Conservation (phyloP, 2,888 invertebrate genomes). For the Catotricha subobsoleta region DNA sequence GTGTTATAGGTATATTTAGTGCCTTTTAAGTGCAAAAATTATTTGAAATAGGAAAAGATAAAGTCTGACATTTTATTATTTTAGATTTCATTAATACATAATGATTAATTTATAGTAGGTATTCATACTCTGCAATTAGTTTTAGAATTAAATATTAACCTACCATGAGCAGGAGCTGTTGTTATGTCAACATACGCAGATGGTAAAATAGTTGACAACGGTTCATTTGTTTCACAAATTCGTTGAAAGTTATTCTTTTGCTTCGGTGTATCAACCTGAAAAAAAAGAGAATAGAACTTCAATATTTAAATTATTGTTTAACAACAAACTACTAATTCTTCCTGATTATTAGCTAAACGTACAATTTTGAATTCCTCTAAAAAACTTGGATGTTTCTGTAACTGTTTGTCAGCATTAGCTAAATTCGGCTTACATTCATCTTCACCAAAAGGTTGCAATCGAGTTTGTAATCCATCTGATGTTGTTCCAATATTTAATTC, state of each 20-base stretch:
- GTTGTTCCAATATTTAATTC: slow-evolving; percentile 20
- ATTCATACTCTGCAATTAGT: neutral
- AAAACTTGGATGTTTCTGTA: slow-evolving; percentile 48
- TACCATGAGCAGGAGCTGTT: slow-evolving; percentile 14
- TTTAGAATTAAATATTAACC: neutral
- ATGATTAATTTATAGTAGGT: no score
- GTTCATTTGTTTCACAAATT: slow-evolving; percentile 12
- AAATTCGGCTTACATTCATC: slow-evolving; percentile 18
- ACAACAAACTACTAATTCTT: neutral
- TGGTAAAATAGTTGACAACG: slow-evolving; percentile 12
- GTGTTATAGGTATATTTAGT: no score
- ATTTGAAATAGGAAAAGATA: no score
- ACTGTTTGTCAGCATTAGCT: slow-evolving; percentile 33
- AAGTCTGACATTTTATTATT: no score
- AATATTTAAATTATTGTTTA: neutral
- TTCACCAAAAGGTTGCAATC: slow-evolving; percentile 32
- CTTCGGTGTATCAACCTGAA: slow-evolving; percentile 13
- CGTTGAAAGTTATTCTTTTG: slow-evolving; percentile 17
- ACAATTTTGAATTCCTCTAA: slow-evolving; percentile 47
- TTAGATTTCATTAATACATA: no score
- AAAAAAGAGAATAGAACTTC: slow-evolving; percentile 9
- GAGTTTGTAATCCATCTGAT: slow-evolving; percentile 21
- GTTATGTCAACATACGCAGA: slow-evolving; percentile 15
- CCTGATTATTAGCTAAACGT: no score
- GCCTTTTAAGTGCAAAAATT: no score